Conservation (phyloP, 2,113 vertebrate genomes). For the Cebus imitator region DNA sequence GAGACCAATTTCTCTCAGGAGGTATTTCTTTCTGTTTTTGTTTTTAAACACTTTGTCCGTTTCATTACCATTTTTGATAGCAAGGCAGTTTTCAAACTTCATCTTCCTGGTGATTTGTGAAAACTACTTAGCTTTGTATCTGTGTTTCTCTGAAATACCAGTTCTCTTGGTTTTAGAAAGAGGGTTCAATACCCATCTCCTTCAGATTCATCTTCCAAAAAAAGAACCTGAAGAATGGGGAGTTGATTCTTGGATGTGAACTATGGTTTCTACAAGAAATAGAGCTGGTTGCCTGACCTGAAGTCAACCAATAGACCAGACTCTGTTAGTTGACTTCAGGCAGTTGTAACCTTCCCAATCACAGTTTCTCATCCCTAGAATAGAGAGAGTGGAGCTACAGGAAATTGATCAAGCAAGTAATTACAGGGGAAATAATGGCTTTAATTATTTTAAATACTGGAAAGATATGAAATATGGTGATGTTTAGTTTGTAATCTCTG, state of each 20-base stretch:
- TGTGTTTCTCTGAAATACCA: neutral
- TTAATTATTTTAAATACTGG: neutral
- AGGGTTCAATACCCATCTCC: neutral
- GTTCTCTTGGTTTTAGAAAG: neutral
- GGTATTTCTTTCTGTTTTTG: neutral
- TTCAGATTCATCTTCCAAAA: neutral
- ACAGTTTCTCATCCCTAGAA: neutral
- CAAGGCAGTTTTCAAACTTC: neutral
- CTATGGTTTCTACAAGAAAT: too few species aligned
- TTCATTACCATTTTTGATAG: accelerated
- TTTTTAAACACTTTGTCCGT: neutral
- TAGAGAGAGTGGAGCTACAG: neutral
- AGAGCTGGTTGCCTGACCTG: too few species aligned
- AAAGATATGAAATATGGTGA: neutral
- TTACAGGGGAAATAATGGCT: neutral
- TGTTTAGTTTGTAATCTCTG: neutral
- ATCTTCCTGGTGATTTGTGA: neutral
- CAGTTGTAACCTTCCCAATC: accelerated
- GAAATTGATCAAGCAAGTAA: neutral
- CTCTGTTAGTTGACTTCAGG: neutral
- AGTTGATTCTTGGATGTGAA: accelerated
- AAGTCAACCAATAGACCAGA: too few species aligned
- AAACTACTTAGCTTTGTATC: neutral
- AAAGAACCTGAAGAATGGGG: neutral
- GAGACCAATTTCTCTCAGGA: neutral